phyloP scores from a whole-genome alignment of 2,888 invertebrate genomes.

The Aethes cnicana region DNA sequence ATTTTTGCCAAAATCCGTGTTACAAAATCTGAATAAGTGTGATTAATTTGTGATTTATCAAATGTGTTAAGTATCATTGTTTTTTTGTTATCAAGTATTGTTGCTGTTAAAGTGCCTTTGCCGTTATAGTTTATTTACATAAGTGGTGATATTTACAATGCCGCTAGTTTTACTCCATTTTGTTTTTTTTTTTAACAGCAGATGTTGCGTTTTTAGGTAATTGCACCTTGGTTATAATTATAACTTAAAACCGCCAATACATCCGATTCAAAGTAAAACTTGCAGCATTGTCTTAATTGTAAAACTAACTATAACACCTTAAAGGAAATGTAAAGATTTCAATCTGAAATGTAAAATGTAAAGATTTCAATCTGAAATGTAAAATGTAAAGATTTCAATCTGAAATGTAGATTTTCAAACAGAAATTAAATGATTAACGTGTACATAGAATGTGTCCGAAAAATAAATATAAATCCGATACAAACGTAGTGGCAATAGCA shows the following conservation, averaged over 20 bases:
- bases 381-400: conserved; percentile 11
- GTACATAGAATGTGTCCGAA: conserved; percentile 24
- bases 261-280: not conserved
- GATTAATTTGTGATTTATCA: conserved; percentile 21
- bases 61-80: not conserved
- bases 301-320: conserved; percentile 12
- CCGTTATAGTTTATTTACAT: conserved; percentile 18
- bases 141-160: not conserved
- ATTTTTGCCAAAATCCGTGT: conserved; percentile 14
- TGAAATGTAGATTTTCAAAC: conserved; percentile 18
- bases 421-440: conserved; percentile 4
- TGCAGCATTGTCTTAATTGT: not conserved
- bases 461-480: not conserved
- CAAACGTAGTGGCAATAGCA: conserved; percentile 8
- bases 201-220: no score
- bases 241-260: no score
- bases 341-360: no score
- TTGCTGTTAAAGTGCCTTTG: conserved; percentile 29
- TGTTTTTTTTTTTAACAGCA: no score
- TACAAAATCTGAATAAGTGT: conserved; percentile 1
- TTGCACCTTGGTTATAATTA: no score
- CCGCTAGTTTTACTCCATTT: conserved; percentile 1
- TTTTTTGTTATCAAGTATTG: conserved; percentile 11
- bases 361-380: no score
- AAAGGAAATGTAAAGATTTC: no score